A percentile compares a stretch with the other conserved stretches of the same genome.
phyloP scores from a whole-genome alignment of 2,888 invertebrate species.

The Ophion costatus region DNA sequence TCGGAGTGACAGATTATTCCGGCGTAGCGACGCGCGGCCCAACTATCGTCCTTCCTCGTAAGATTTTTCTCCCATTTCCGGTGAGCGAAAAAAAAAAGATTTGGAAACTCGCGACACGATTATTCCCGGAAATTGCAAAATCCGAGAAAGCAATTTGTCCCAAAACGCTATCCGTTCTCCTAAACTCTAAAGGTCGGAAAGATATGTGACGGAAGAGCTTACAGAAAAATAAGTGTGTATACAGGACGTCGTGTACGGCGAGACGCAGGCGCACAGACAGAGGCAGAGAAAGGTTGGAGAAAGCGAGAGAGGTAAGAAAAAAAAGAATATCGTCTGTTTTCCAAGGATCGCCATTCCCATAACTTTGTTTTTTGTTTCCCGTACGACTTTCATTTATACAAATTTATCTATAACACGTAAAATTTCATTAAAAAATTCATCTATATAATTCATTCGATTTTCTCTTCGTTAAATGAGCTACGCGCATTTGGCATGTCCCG shows the following conservation, averaged over 20 bases:
- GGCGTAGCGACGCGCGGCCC: slow-evolving; percentile 16
- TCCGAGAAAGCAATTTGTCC: no score
- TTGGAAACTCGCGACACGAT: background rate
- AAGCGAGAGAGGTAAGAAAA: slow-evolving; percentile 26
- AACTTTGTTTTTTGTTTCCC: slow-evolving; percentile 33
- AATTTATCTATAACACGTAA: slow-evolving; percentile 63
- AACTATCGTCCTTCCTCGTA: background rate
- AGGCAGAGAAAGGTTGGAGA: slow-evolving; percentile 10
- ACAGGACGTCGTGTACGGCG: slow-evolving; percentile 20
- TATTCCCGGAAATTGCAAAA: background rate
- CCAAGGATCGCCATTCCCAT: slow-evolving; percentile 39
- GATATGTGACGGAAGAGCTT: slow-evolving; percentile 40
- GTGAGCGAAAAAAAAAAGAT: background rate
- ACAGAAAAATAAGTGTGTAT: slow-evolving; percentile 42
- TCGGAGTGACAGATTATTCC: slow-evolving; percentile 60
- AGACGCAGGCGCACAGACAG: slow-evolving; percentile 5
- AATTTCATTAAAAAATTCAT: slow-evolving; percentile 54
- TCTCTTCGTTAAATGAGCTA: slow-evolving; percentile 43
- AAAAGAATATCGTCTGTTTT: slow-evolving; percentile 20
- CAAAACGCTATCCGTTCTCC: slow-evolving; percentile 11
- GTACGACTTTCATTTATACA: slow-evolving; percentile 55
- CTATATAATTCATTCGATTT: slow-evolving; percentile 54
- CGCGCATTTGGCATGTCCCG: slow-evolving; percentile 23
- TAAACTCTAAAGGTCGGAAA: slow-evolving; percentile 19
- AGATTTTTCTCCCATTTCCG: background rate